phyloP scores from a whole-genome alignment of 1,140 invertebrate species.

The Drosophila repleta region DNA sequence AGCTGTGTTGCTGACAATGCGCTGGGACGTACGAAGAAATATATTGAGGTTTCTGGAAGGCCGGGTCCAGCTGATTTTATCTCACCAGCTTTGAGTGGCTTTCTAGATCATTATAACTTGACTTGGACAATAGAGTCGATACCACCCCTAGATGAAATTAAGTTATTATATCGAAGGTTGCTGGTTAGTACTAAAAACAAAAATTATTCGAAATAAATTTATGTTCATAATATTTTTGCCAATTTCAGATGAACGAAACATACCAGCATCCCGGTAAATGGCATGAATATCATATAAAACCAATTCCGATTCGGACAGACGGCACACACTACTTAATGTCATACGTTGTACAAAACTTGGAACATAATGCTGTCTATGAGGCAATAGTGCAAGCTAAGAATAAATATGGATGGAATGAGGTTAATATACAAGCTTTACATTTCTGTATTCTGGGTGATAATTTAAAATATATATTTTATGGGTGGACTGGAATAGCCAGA shows the following conservation, averaged over 20 bases:
- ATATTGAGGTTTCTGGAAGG: constrained; percentile 85
- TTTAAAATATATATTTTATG: background rate
- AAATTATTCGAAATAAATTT: background rate
- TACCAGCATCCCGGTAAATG: constrained; percentile 85
- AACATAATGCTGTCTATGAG: constrained; percentile 87
- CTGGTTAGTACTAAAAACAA: constrained; percentile 72
- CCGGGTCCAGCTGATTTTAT: constrained; percentile 85
- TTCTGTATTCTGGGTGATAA: background rate
- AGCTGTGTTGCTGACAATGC: constrained; percentile 85
- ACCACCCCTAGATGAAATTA: constrained; percentile 85
- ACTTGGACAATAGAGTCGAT: constrained; percentile 86
- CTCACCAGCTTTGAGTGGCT: constrained; percentile 83
- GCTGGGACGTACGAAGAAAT: constrained; percentile 84
- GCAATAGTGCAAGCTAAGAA: constrained; percentile 88
- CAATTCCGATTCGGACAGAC: constrained; percentile 71
- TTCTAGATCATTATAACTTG: constrained; percentile 85
- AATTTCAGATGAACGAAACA: constrained; percentile 85
- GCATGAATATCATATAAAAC: constrained; percentile 84
- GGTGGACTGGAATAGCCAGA: background rate
- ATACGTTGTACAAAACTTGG: constrained; percentile 85
- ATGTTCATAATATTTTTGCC: background rate
- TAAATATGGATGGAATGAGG: constrained; percentile 87
- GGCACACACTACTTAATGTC: constrained; percentile 83
- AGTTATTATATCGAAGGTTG: constrained; percentile 85
- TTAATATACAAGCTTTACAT: constrained; percentile 46